A percentile compares a stretch with the other conserved stretches of the same genome.
These are phyloP conservation scores for Dromius quadrimaculatus DNA, from an alignment of 2,888 invertebrate genomes.

Conservation along the genomic window DNA sequence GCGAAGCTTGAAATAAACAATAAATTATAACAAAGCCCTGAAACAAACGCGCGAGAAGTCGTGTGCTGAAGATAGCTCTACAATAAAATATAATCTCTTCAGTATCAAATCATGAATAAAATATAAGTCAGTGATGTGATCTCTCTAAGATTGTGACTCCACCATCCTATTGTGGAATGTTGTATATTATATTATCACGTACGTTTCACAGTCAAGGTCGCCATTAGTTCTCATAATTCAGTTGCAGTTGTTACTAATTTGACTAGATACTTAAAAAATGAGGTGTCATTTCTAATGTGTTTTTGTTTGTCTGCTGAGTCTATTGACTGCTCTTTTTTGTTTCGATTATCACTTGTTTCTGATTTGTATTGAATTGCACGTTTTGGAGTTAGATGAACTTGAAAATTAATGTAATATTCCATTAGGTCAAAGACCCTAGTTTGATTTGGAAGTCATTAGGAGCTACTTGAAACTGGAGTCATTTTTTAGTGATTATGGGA, in stretches of 20 bases:
- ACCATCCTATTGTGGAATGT: constrained; percentile 41
- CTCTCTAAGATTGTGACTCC: constrained; percentile 7
- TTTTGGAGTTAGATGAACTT: constrained; percentile 43
- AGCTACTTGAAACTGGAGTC: not conserved
- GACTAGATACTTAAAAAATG: constrained; percentile 40
- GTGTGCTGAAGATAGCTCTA: no score
- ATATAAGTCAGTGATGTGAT: constrained; percentile 7
- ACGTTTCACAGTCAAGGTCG: constrained; percentile 51
- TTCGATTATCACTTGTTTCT: no score
- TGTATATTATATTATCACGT: constrained; percentile 48
- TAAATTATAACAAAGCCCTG: no score
- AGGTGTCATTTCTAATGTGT: constrained; percentile 37
- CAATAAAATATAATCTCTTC: no score
- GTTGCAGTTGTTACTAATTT: constrained; percentile 17
- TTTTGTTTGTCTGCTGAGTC: constrained; percentile 43
- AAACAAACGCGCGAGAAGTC: no score
- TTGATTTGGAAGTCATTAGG: constrained; percentile 20
- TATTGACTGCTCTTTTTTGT: constrained; percentile 47
- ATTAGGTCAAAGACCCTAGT: constrained; percentile 18
- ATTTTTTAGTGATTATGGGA: constrained; percentile 4
- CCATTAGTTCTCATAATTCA: constrained; percentile 41
- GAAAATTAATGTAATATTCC: not conserved
- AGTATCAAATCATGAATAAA: no score
- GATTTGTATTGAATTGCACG: constrained; percentile 43
- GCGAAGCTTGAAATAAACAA: no score